Evolutionary conservation across 1,140 invertebrate species (phyloP), one percentile per base, ranked within the genome.

Genomic region (Drosophila mauritiana): DNA sequence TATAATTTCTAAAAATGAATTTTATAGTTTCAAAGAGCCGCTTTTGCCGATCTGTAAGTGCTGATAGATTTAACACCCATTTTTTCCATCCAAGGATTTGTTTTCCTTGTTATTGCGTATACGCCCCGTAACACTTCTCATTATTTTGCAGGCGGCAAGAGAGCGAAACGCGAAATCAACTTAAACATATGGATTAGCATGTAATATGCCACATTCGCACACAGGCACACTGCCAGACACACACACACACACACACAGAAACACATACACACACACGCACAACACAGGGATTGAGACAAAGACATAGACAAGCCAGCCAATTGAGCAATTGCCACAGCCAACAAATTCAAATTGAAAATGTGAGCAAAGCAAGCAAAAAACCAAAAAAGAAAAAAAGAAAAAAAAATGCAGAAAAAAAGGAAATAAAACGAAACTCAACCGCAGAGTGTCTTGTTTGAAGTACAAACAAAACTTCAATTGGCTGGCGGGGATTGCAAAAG

Each of bases 321-420:
- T 88, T 88, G 84, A 89, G 84, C 84, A 88, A 88, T 88, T 88
- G 84, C 80, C 84, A 89, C 83, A 88, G 79, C 84, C 88, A 88
- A 83, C 83, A 88, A 83, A 88, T 88, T 88, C 83, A 88, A 88
- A 88, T 88, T 88, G 85, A 88, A 88, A 89, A 88, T 88, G 84
- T 88, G 83, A 80, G 77, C 80, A 88, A 82, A 82, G 59, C 65
- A 57, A 58, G 46, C 51, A 57, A 61, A 78, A 31, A 31, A 31
- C 0, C 62, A 40, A 46, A 22, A 62, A 57, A 43, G 42, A 37
- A 52, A 51, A 2, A 46, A 59, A 55, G 37, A 58, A 12, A 46
- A 59, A 37, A 55, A 61, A 10, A 13, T 31, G 20, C 48, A 42
- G 7, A 42, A 5, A 49, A 49, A 48, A 68, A 45, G 22, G 15